These are phyloP conservation scores for Thalassaphorura encarpata DNA, from an alignment of 1,140 invertebrate genomes.

Conservation along the genomic window DNA sequence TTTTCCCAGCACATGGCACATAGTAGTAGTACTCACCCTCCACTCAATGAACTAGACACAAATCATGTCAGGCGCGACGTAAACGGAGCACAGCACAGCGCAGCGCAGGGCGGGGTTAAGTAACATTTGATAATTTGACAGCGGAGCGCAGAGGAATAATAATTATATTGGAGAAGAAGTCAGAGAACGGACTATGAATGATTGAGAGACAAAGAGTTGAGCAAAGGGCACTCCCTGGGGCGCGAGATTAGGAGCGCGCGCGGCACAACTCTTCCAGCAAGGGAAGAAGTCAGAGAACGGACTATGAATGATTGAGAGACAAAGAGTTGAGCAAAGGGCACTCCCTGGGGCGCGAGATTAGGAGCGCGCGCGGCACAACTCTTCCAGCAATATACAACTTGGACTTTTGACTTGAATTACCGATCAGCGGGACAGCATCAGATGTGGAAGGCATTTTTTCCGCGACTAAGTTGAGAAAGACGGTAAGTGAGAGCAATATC, in stretches of 20 bases:
- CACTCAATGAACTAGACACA: too few species aligned
- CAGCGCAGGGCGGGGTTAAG: too few species aligned
- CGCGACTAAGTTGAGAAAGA: conserved; percentile 57
- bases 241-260: conserved; percentile 1
- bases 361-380: background rate
- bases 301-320: background rate
- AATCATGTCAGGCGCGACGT: too few species aligned
- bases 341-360: background rate
- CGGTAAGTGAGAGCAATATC: conserved; percentile 59
- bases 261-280: background rate
- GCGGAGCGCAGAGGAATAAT: too few species aligned
- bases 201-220: too few species aligned
- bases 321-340: background rate
- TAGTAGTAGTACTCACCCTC: too few species aligned
- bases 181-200: too few species aligned
- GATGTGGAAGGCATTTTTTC: conserved; percentile 55
- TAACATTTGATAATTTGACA: too few species aligned
- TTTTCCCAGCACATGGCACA: too few species aligned
- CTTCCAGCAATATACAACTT: background rate
- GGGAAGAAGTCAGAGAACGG: background rate
- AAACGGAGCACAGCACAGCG: too few species aligned
- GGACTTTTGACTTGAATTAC: conserved; percentile 38
- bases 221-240: background rate
- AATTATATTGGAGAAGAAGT: too few species aligned
- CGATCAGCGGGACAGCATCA: conserved; percentile 54